phyloP scores from a whole-genome alignment of 2,888 invertebrate genomes.

The Adineta ricciae region DNA sequence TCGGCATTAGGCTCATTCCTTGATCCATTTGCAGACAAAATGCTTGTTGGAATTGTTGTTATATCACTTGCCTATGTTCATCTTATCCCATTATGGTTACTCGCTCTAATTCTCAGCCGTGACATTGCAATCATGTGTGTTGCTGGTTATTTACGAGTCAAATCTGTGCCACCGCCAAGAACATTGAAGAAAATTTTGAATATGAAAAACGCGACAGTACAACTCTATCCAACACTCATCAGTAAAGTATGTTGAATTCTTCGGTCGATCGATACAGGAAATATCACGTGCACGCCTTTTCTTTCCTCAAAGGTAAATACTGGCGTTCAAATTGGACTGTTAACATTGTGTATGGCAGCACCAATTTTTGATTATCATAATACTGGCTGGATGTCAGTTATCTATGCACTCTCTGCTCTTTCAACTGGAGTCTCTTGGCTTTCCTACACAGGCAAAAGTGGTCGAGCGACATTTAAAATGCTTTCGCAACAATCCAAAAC shows the following conservation, averaged over 20 bases:
- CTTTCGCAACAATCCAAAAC: neutral
- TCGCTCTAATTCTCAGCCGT: slow-evolving; percentile 19
- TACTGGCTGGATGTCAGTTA: slow-evolving; percentile 6
- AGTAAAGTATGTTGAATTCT: slow-evolving; percentile 22
- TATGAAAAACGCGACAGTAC: slow-evolving; percentile 27
- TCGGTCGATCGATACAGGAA: no score
- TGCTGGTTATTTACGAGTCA: slow-evolving; percentile 18
- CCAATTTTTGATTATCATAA: slow-evolving; percentile 28
- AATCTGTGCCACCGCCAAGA: slow-evolving; percentile 1
- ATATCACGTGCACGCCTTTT: no score
- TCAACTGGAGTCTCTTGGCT: slow-evolving; percentile 28
- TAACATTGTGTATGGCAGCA: slow-evolving; percentile 24
- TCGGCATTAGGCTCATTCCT: slow-evolving; percentile 85
- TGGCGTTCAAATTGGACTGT: slow-evolving; percentile 27
- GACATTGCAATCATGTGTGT: slow-evolving; percentile 23
- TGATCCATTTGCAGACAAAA: slow-evolving; percentile 92
- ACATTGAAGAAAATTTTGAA: slow-evolving; percentile 28
- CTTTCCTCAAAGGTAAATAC: slow-evolving; percentile 13
- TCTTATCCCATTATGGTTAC: slow-evolving; percentile 25
- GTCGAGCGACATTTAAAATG: slow-evolving; percentile 12
- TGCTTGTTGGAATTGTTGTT: slow-evolving; percentile 77
- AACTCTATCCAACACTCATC: slow-evolving; percentile 27
- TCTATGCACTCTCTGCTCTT: slow-evolving; percentile 23
- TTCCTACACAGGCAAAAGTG: slow-evolving; percentile 24
- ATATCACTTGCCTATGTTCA: slow-evolving; percentile 62